phyloP scores from a whole-genome alignment of 2,888 invertebrate genomes.

The Amphiduros pacificus region DNA sequence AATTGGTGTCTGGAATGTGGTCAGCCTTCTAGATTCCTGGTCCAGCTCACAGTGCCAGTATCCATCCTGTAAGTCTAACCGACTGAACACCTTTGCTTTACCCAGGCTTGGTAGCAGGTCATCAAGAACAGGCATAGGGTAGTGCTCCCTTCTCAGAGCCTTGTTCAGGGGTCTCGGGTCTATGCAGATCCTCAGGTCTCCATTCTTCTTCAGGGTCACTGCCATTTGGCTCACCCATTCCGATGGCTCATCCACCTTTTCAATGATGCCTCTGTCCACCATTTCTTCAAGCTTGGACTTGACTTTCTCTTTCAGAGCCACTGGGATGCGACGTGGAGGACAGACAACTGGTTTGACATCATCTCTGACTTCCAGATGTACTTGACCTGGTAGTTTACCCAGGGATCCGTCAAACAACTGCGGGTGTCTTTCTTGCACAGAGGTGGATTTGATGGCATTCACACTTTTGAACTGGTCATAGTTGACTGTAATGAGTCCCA shows the following conservation, averaged over 20 bases:
- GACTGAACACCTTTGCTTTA: neutral
- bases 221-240: constrained; percentile 10
- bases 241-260: neutral
- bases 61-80: neutral
- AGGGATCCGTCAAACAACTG: no score
- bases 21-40: neutral
- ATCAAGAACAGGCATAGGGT: neutral
- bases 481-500: no score
- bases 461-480: no score
- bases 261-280: neutral
- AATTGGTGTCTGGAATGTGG: constrained; percentile 4
- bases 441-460: no score
- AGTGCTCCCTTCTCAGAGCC: neutral
- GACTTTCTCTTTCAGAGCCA: neutral
- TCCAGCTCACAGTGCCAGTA: neutral
- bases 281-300: neutral
- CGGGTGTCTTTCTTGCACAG: no score
- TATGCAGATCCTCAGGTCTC: constrained; percentile 5
- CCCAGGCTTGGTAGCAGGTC: neutral
- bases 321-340: neutral
- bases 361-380: neutral
- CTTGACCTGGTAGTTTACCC: neutral
- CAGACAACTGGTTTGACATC: neutral
- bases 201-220: neutral
- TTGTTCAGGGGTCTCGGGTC: constrained; percentile 6